Conservation (phyloP, 64 coral and sea anemone genomes). For the Pocillopora damicornis region DNA sequence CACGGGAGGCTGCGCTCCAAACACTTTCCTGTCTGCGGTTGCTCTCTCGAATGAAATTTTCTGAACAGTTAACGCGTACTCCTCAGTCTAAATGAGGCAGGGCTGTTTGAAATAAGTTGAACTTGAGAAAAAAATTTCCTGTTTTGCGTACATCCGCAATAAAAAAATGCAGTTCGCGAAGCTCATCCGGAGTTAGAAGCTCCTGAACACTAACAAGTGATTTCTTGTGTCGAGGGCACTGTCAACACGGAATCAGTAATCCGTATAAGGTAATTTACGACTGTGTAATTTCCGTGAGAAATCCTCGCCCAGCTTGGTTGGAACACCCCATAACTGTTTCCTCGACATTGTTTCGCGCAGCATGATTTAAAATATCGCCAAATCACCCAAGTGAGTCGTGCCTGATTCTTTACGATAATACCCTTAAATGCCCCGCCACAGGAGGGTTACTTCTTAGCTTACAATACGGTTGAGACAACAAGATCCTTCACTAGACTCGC, state of each 20-base stretch:
- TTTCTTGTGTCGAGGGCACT: too few species aligned
- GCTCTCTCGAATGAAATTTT: neutral
- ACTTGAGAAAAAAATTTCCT: neutral
- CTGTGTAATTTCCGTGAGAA: neutral
- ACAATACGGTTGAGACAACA: neutral
- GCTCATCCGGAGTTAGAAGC: neutral
- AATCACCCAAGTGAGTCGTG: neutral
- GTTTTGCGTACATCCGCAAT: neutral
- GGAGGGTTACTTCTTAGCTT: neutral
- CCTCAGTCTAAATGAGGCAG: neutral
- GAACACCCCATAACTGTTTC: neutral
- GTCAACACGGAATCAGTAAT: neutral
- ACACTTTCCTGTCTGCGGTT: conserved; percentile 6
- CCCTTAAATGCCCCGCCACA: neutral
- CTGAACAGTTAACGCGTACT: neutral
- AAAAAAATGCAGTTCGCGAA: neutral
- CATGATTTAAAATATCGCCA: conserved; percentile 9
- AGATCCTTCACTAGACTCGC: neutral
- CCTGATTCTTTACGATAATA: neutral
- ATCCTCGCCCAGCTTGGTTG: neutral
- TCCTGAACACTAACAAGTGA: neutral
- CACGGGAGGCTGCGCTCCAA: neutral
- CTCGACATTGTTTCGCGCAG: neutral
- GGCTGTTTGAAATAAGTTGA: neutral
- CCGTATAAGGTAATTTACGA: neutral